Evolutionary conservation across 2,888 invertebrate species (phyloP).

Genomic region (Cephalotes varians): DNA sequence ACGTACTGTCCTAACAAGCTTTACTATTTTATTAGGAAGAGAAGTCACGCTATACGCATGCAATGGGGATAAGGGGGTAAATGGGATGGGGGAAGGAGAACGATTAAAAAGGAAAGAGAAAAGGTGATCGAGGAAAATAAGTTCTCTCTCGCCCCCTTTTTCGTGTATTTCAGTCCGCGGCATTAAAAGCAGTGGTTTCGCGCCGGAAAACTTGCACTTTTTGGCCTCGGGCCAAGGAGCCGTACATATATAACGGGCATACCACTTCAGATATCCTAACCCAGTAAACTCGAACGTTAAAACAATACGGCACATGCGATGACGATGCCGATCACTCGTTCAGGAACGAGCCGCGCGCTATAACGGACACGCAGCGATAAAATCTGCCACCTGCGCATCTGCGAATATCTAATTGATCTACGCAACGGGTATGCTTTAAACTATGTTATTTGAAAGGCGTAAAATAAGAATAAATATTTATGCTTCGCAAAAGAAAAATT

Average conservation of each 20-base stretch:
- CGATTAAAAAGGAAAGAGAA: slow-evolving; percentile 9
- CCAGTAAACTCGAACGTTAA: slow-evolving; percentile 71
- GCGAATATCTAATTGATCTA: slow-evolving; percentile 14
- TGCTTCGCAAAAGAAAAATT: neutral
- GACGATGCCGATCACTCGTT: neutral
- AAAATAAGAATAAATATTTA: neutral
- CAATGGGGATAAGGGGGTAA: neutral
- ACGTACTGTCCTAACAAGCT: slow-evolving; percentile 31
- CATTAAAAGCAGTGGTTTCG: slow-evolving; percentile 80
- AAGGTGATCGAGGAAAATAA: neutral
- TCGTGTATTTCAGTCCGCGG: slow-evolving; percentile 73
- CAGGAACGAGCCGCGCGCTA: neutral
- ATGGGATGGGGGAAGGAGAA: neutral
- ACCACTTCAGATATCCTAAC: slow-evolving; percentile 73
- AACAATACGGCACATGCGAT: slow-evolving; percentile 59
- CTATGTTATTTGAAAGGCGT: neutral
- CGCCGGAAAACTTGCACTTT: slow-evolving; percentile 76
- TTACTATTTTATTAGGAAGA: slow-evolving; percentile 32
- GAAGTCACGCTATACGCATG: neutral
- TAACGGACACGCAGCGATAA: slow-evolving; percentile 20
- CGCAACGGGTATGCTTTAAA: neutral
- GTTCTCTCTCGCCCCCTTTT: slow-evolving; percentile 3
- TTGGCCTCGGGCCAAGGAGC: slow-evolving; percentile 77
- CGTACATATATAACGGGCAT: slow-evolving; percentile 56
- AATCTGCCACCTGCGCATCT: slow-evolving; percentile 9